Base-by-base conservation (phyloP, 1,140 invertebrate genomes). In the Acyrthosiphon pisum region DNA sequence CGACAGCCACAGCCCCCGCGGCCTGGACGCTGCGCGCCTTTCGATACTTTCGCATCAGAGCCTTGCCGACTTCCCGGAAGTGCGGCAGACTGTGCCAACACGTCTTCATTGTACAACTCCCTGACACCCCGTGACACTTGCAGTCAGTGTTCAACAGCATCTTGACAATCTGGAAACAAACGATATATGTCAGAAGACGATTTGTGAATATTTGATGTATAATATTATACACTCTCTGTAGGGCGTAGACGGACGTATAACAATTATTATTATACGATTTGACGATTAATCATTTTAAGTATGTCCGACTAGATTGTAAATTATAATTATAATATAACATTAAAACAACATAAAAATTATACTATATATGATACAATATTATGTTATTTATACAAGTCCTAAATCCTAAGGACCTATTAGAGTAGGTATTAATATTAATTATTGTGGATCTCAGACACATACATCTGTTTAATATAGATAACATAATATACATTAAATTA, bases 71-170 rank as follows among this genome's bases (percentile, higher is more conserved):
- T 94, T 97, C 96, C 91, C 97, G 96, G 96, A 99, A 99, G 46
- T 97, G 97, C 41, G 98, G 97, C 95, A 99, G 96, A 41, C 97
- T 98, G 95, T 97, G 96, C 99, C 99, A 99, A 95, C 99, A 99
- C 8, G 98, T 99, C 95, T 98, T 97, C 95, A 99, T 96, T 1
- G 98, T 98, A 95, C 99, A 99, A 90, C 98, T 98, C 3, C 99
- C 99, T 91, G 98, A 99, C 44, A 99, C 98, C 11, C 99, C 99
- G 95, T 99, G 99, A 95, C 99, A 99, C 95, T 99, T 99, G 96
- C 98, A 99, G 95, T 98, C 97, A 44, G 97, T 97, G 93, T 97
- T 96, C 88, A 99, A 96, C 94, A 97, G 96, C 93, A 97, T 96
- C 95, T 98, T 98, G 30, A 99, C 97, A 94, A 98, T 96, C 98